Evolutionary conservation across 1,140 invertebrate genomes (phyloP), one percentile per base, ranked within the genome.

Genomic region (Coelopa frigida): DNA sequence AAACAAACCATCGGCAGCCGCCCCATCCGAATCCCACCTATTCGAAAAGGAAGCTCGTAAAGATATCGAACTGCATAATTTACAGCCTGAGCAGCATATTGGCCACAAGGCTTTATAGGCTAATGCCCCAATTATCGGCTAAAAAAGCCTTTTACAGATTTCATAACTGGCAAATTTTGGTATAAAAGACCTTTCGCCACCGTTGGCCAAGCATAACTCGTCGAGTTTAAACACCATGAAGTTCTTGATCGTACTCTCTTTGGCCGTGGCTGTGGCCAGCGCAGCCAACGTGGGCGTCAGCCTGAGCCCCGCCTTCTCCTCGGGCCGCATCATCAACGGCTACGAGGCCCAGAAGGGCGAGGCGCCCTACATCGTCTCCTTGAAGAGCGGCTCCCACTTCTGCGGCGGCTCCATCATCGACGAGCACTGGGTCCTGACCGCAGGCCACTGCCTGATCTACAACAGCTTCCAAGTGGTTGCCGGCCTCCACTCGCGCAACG

Each of bases 301-400:
- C 27, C 33, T 29, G 24, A 36, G 37, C 37, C 58, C 60, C 2
- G 59, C 49, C 12, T 62, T 66, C 38, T 53, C 62, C 5, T 52
- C 56, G 24, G 62, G 60, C 3, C 60, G 60, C 20, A 68, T 79
- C 5, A 68, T 70, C 43, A 64, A 67, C 42, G 68, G 68, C 12
- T 0, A 58, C 0, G 55, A 56, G 26, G 68, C 68, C 0, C 1
- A 11, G 2, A 18, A 42, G 1, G 57, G 61, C 4, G 56, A 58
- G 44, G 68, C 68, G 2, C 59, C 66, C 27, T 70, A 48, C 31
- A 69, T 67, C 27, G 59, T 66, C 0, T 67, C 66, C 8, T 21
- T 66, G 40, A 55, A 61, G 40, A 27, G 27, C 1, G 21, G 26
- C 0, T 50, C 59, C 0, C 61, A 65, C 11, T 59, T 52, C 22